Evolutionary conservation across 2,797 vertebrate species (phyloP).

Genomic region (Lophius americanus): DNA sequence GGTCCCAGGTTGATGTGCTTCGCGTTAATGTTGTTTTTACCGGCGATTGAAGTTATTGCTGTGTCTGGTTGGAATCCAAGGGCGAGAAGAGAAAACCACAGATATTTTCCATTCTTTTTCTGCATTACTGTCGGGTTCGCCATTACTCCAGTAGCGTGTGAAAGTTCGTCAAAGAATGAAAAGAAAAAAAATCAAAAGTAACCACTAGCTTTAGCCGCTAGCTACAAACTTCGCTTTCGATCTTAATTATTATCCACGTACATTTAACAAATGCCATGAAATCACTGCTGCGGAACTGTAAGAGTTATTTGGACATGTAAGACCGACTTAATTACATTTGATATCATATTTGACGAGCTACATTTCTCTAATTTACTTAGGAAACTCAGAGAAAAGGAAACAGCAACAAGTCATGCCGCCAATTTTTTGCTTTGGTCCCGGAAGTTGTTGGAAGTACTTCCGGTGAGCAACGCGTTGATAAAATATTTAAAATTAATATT

Average conservation of each 20-base stretch:
- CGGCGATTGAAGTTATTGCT: constrained; percentile 26
- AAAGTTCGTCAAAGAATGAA: too few relatives aligned
- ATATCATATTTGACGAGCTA: not conserved
- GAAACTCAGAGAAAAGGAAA: not conserved
- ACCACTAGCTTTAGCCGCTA: constrained; percentile 30
- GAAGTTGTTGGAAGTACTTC: constrained; percentile 58
- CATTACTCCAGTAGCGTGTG: constrained; percentile 39
- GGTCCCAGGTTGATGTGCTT: constrained; percentile 74
- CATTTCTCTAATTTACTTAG: not conserved
- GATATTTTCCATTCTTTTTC: constrained; percentile 69
- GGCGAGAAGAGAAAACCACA: constrained; percentile 84
- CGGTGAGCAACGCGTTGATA: not conserved
- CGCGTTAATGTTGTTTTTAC: constrained; percentile 36
- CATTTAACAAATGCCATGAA: not conserved
- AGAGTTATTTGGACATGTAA: accelerated
- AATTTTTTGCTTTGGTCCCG: constrained; percentile 59
- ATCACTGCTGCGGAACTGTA: accelerated
- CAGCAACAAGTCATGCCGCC: constrained; percentile 51
- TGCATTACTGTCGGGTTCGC: constrained; percentile 43
- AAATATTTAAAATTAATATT: not conserved
- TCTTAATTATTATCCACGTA: constrained; percentile 1
- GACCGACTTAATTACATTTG: too few relatives aligned
- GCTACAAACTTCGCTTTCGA: constrained; percentile 22
- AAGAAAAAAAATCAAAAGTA: not conserved
- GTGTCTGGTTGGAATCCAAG: constrained; percentile 80